Evolutionary conservation across 2,888 invertebrate genomes (phyloP).

Genomic region (Nasonia oneida): DNA sequence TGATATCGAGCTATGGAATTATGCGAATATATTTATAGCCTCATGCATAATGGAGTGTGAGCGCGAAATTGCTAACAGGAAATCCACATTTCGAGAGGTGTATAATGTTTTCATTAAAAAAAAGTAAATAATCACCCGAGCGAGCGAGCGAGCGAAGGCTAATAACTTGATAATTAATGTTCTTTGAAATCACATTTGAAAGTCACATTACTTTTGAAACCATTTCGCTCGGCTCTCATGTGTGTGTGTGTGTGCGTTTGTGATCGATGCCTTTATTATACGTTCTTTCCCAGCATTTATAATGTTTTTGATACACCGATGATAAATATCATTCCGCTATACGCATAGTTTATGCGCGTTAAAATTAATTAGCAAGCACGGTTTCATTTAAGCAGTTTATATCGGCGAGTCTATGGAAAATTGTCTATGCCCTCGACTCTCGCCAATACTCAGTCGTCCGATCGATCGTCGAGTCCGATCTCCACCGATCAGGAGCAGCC

Average conservation of each 20-base stretch:
- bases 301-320: background rate
- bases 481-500: constrained; percentile 13
- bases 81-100: background rate
- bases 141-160: background rate
- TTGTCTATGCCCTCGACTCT: too few relatives aligned
- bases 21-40: constrained; percentile 28
- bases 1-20: background rate
- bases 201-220: background rate
- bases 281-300: background rate
- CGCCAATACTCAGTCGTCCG: background rate
- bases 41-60: constrained; percentile 44
- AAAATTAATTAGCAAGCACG: too few relatives aligned
- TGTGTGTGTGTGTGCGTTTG: background rate
- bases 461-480: constrained; percentile 31
- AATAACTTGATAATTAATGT: constrained; percentile 15
- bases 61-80: constrained; percentile 17
- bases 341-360: background rate
- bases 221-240: background rate
- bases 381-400: too few relatives aligned
- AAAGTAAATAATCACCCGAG: background rate
- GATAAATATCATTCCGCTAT: background rate
- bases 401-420: too few relatives aligned
- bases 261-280: constrained; percentile 5
- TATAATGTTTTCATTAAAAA: background rate
- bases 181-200: constrained; percentile 17